phyloP scores from a whole-genome alignment of 2,888 invertebrate genomes.

The Euphydryas editha region DNA sequence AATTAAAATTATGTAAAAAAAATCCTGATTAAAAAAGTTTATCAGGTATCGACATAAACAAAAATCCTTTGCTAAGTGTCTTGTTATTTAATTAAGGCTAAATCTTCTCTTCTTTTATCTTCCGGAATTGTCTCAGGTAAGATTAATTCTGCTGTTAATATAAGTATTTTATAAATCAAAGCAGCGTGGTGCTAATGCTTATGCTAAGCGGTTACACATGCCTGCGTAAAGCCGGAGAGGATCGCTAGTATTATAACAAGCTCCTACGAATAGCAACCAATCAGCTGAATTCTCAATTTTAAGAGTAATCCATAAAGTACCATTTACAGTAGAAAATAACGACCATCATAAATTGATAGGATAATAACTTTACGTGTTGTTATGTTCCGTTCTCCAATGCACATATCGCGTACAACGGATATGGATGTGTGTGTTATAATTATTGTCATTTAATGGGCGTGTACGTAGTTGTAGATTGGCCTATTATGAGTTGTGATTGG shows the following conservation, averaged over 20 bases:
- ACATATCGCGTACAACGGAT: not conserved
- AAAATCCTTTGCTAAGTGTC: no score
- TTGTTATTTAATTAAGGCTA: no score
- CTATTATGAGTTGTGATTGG: constrained; percentile 49
- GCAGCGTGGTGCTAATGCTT: no score
- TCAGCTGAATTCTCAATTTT: not conserved
- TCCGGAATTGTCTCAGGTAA: no score
- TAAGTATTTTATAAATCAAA: no score
- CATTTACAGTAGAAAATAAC: not conserved
- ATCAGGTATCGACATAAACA: no score
- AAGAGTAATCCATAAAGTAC: not conserved
- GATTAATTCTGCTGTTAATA: no score
- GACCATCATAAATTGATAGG: not conserved
- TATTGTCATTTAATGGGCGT: constrained; percentile 65
- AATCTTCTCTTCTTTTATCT: no score
- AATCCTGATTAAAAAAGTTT: no score
- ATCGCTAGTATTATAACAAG: not conserved
- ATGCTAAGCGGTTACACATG: no score
- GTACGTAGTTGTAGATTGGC: constrained; percentile 56
- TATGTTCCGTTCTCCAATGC: constrained; percentile 45
- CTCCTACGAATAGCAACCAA: not conserved
- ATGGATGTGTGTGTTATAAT: constrained; percentile 48
- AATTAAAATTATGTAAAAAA: not conserved
- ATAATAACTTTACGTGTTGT: constrained; percentile 27
- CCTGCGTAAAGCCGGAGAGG: not conserved